These are phyloP conservation scores for Amazonetta brasiliensis DNA, from an alignment of 2,797 vertebrate genomes.

Conservation along the genomic window DNA sequence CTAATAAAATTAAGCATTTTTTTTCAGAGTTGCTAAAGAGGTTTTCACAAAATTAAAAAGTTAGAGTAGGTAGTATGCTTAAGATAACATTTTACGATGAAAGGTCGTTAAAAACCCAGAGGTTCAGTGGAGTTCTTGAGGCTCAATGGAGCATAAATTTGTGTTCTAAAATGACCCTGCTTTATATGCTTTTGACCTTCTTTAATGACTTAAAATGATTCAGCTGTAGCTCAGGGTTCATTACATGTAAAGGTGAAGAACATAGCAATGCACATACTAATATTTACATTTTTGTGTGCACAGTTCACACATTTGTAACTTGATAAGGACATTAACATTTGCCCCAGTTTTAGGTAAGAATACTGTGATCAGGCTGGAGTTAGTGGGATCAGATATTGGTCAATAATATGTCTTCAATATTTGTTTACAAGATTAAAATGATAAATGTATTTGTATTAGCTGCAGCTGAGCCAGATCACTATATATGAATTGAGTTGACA, in stretches of 20 bases:
- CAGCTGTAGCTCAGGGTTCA: neutral
- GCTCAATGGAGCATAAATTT: slow-evolving; percentile 29
- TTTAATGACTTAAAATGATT: slow-evolving; percentile 31
- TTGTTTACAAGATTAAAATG: neutral
- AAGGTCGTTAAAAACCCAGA: slow-evolving; percentile 13
- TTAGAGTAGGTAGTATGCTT: neutral
- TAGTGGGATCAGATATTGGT: neutral
- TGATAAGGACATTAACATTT: slow-evolving; percentile 12
- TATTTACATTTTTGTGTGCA: slow-evolving; percentile 16
- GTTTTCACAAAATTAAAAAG: slow-evolving; percentile 23
- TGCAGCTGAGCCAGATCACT: neutral
- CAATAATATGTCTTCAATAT: neutral
- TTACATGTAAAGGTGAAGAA: slow-evolving; percentile 32
- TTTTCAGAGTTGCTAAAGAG: neutral
- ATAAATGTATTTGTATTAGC: neutral
- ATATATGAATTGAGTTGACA: slow-evolving; percentile 9
- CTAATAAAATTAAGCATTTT: neutral
- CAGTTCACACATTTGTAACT: neutral
- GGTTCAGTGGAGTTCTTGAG: slow-evolving; percentile 3
- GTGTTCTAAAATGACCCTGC: slow-evolving; percentile 12
- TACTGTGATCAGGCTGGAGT: neutral
- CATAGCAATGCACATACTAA: neutral
- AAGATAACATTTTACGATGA: slow-evolving; percentile 31
- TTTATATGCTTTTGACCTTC: slow-evolving; percentile 38
- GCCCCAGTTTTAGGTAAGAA: neutral